Base-by-base conservation (phyloP, 2,797 vertebrate species). In the Chelonia mydas region DNA sequence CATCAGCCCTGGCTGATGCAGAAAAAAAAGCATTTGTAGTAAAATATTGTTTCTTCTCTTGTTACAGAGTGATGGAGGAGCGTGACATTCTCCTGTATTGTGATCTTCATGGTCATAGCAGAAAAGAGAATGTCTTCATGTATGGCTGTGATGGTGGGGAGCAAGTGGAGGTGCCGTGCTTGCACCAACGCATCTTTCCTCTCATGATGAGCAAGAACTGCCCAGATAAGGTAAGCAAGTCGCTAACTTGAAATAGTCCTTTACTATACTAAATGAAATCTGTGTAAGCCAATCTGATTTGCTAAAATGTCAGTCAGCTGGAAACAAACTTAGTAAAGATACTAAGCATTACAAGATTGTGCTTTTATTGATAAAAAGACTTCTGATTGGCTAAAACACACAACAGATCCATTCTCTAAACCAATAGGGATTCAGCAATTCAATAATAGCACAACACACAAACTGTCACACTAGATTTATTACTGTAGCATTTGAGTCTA, bases 41-140 rank as follows among this genome's bases (percentile, higher is more conserved):
- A 17, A 87, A 65, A 17, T 90, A 27, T 83, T 81, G 0, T 81
- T 54, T 79, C 83, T 47, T 96, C 82, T 74, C 33, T 8, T 93
- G 79, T 96, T 85, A 81, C 87, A 99, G 98, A 93, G 76, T 98
- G 90, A 98, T 98, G 98, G 97, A 97, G 74, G 98, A 98, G 76
- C 91, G 94, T 77, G 97, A 95, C 68, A 97, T 98, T 72, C 92
- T 98, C 93, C 92, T 98, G 68, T 98, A 98, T 83, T 98, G 98
- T 96, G 98, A 98, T 61, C 96, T 98, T 86, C 98, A 98, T 31
- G 98, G 98, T 61, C 98, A 99, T 84, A 99, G 98, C 83, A 97
- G 91, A 89, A 98, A 98, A 95, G 97, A 98, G 84, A 98, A 99
- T 50, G 97, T 98, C 93, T 99, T 99, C 92, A 97, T 98, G 96